Evolutionary conservation across 2,113 vertebrate genomes (phyloP), one percentile per base, ranked within the genome.

Genomic region (Pachyramphus minor): DNA sequence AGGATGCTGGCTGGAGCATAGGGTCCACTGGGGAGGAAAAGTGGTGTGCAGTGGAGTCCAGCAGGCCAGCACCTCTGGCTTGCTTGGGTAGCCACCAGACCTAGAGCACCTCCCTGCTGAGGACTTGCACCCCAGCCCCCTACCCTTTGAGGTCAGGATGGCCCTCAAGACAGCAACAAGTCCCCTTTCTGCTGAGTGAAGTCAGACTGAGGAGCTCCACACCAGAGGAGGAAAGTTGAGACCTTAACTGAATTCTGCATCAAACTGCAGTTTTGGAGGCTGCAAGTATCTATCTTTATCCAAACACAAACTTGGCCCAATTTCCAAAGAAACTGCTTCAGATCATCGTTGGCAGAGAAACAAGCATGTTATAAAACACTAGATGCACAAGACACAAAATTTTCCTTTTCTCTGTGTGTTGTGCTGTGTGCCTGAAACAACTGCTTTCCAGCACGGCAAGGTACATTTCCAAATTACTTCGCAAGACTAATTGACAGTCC

Each of bases 301-400:
- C 82, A 95, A 95, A 67, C 68, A 69, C 69, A 91, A 71, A 88
- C 63, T 81, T 93, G 92, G 95, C 90, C 19, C 6, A 15, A 5
- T 53, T 91, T 87, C 87, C 87, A 83, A 84, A 69, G 72, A 83
- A 93, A 73, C 75, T 96, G 63, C 89, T 47, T 91, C 91, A 91
- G 66, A 96, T 90, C 41, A 37, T 15, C 4, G 16, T 69, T 96
- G 95, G 95, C 89, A 94, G 37, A 72, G 78, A 47, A 87, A 66
- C 37, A 84, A 91, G 62, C 45, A 55, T 1, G 1, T 96, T 94
- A 84, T 41, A 96, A 95, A 97, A 96, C 87, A 74, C 71, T 73
- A 62, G 42, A 79, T 31, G 53, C 58, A 89, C 0, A 5, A 87
- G 75, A 83, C 5, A 16, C 72, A 69, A 93, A 90, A 76, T 75